phyloP scores from a whole-genome alignment of 2,113 vertebrate genomes.

The Tylochromis polylepis region DNA sequence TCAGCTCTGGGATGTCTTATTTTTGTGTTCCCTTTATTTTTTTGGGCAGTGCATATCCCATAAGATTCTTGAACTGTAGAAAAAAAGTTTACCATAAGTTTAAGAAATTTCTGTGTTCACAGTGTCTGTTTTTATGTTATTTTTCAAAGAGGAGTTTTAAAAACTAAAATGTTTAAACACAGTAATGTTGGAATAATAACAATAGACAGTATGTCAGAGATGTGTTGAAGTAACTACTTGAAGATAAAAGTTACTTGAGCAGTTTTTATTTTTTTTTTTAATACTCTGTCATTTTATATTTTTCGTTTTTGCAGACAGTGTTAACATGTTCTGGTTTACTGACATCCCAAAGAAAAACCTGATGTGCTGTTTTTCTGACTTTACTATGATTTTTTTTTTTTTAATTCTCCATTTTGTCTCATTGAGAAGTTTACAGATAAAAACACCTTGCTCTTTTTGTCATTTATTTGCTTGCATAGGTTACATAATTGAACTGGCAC shows the following conservation, averaged over 20 bases:
- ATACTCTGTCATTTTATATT: neutral
- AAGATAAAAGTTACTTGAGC: neutral
- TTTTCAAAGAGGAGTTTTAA: neutral
- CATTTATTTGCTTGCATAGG: neutral
- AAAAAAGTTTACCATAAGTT: neutral
- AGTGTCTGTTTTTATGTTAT: neutral
- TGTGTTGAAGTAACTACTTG: neutral
- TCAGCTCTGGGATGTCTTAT: no score
- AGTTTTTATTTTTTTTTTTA: neutral
- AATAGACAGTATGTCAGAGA: neutral
- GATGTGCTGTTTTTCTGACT: neutral
- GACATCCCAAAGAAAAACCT: neutral
- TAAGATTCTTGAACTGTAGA: neutral
- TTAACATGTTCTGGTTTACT: neutral
- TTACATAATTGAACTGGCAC: constrained; percentile 26
- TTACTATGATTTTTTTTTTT: neutral
- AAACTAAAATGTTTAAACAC: neutral
- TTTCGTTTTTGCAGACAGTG: neutral
- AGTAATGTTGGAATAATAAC: neutral
- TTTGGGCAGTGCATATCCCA: no score
- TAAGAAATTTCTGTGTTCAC: neutral
- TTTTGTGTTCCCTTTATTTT: no score
- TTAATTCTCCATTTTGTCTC: neutral
- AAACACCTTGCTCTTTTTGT: no score
- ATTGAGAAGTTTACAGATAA: neutral